Percentiles rank a stretch among this genome's conserved stretches.
These are phyloP conservation scores for Lepidothrix coronata DNA, from an alignment of 2,113 vertebrate genomes.

Conservation along the genomic window DNA sequence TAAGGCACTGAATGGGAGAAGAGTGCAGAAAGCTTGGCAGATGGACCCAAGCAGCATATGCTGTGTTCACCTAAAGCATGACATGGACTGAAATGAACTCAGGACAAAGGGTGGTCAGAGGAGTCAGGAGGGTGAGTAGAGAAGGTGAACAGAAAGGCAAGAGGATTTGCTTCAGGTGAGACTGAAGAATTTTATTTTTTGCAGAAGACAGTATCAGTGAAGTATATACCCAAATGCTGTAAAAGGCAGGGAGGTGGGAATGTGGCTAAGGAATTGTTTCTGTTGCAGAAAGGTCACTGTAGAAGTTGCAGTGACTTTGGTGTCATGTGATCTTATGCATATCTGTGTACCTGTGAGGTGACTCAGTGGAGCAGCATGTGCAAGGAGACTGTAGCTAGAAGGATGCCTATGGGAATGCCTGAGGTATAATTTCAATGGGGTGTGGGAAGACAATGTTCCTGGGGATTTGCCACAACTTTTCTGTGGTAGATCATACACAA, in stretches of 20 bases:
- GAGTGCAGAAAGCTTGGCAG: not conserved
- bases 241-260: not conserved
- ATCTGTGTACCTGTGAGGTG: not conserved
- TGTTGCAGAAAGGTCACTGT: not conserved
- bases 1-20: not conserved
- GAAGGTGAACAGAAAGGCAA: not conserved
- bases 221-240: not conserved
- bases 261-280: not conserved
- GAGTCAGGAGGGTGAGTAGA: not conserved
- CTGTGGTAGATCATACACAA: not conserved
- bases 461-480: not conserved
- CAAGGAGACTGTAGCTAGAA: not conserved
- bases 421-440: not conserved
- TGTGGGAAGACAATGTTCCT: not conserved
- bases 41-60: not conserved
- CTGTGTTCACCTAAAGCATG: not conserved
- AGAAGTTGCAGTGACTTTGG: conserved; percentile 3
- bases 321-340: not conserved
- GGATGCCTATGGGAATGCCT: not conserved
- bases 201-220: not conserved
- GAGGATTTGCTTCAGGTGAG: not conserved
- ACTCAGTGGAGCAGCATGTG: not conserved
- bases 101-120: not conserved
- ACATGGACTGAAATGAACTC: not conserved
- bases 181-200: not conserved